Evolutionary conservation across 2,797 vertebrate genomes (phyloP), one percentile per base, ranked within the genome.

Genomic region (Silurus lanzhouensis): DNA sequence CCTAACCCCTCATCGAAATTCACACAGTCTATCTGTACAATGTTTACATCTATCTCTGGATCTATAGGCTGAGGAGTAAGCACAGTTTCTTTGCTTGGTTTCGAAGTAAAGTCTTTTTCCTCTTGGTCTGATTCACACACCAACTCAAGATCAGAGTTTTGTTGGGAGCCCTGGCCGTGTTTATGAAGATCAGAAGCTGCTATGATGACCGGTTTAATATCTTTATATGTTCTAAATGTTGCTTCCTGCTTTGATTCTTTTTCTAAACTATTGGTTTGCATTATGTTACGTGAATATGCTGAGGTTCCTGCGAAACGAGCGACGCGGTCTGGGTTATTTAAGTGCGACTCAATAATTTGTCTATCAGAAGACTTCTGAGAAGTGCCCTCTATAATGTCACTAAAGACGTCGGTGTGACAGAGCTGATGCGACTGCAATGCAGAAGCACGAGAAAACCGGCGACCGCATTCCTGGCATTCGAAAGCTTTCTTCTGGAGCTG

Each of bases 401-500:
- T 84, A 66, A 93, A 95, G 67, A 89, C 90, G 83, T 94, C 92
- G 0, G 91, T 93, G 86, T 96, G 95, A 86, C 94, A 94, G 66
- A 95, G 93, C 89, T 94, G 90, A 90, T 96, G 95, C 5, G 95
- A 93, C 19, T 95, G 94, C 74, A 96, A 92, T 0, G 95, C 95
- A 0, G 95, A 95, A 38, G 93, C 92, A 80, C 95, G 90, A 20
- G 95, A 96, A 87, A 96, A 96, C 81, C 93, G 94, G 0, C 94
- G 92, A 1, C 95, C 95, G 81, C 95, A 96, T 13, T 94, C 91
- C 75, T 91, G 91, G 92, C 95, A 96, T 90, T 95, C 93, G 88
- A 95, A 96, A 0, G 95, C 90, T 83, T 95, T 96, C 85, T 96
- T 96, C 88, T 96, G 94, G 2, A 96, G 91, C 88, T 96, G 95